Conservation (phyloP, 2,888 invertebrate genomes). For the Scaptomyza parva region DNA sequence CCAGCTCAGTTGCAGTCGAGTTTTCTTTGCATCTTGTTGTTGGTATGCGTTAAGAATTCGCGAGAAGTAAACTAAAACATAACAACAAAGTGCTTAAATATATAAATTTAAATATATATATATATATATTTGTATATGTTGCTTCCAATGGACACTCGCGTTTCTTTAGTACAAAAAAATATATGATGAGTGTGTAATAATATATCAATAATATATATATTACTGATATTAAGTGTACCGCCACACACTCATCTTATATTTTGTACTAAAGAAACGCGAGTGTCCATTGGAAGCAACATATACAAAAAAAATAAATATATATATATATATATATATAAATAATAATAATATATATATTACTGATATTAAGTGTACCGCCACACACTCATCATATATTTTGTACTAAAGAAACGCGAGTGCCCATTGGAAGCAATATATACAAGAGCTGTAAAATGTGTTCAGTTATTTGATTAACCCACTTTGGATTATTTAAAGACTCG, state of each 20-base stretch:
- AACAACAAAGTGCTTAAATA: slow-evolving; percentile 22
- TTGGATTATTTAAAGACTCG: slow-evolving; percentile 38
- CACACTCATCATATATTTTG: slow-evolving; percentile 6
- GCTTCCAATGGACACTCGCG: no score
- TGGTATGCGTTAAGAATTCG: slow-evolving; percentile 19
- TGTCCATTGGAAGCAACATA: slow-evolving; percentile 2
- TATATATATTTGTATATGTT: no score
- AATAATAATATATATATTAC: slow-evolving; percentile 17
- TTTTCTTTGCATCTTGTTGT: slow-evolving; percentile 44
- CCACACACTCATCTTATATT: slow-evolving; percentile 11
- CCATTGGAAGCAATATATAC: slow-evolving; percentile 8
- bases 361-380: slow-evolving; percentile 23
- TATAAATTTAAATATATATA: no score
- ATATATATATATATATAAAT: no score
- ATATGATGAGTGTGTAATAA: no score
- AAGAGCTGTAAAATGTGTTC: slow-evolving; percentile 70
- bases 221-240: slow-evolving; percentile 17
- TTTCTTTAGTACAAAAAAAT: no score
- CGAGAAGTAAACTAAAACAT: slow-evolving; percentile 10
- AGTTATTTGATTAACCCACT: slow-evolving; percentile 47
- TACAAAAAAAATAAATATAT: no score
- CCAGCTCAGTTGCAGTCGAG: slow-evolving; percentile 42
- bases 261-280: slow-evolving; percentile 24
- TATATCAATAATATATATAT: slow-evolving; percentile 19
- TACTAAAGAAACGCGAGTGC: slow-evolving; percentile 20